Percentiles rank a stretch among this genome's conserved stretches.
Evolutionary conservation across 2,797 vertebrate genomes (phyloP).

Genomic region (Rhodeus uyekii): DNA sequence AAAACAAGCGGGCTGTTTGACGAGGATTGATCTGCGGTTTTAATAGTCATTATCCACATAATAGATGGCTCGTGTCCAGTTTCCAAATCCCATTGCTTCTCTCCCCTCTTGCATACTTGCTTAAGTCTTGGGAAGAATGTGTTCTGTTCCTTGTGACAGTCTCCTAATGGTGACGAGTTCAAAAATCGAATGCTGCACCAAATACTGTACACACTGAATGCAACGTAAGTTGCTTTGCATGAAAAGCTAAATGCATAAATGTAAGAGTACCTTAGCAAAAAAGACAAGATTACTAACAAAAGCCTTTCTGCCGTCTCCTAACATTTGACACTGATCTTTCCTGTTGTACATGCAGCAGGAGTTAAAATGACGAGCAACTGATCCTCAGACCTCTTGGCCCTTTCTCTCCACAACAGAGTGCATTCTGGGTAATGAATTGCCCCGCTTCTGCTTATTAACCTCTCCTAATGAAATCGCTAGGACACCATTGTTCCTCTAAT

Average conservation of each 20-base stretch:
- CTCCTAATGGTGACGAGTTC: not conserved
- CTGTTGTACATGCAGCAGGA: conserved; percentile 49
- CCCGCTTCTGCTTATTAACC: conserved; percentile 92
- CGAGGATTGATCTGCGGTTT: conserved; percentile 13
- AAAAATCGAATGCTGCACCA: not conserved
- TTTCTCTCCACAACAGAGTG: conserved; percentile 61
- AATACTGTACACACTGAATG: not conserved
- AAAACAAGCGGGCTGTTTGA: conserved; percentile 16
- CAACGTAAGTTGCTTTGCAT: not conserved
- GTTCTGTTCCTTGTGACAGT: not conserved
- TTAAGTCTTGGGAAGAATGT: not conserved
- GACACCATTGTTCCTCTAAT: conserved; percentile 91
- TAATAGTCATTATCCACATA: conserved; percentile 14
- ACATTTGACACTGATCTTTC: conserved; percentile 27
- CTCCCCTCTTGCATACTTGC: not conserved
- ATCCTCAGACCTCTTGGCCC: conserved; percentile 57
- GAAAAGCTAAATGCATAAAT: not conserved
- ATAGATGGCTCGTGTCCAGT: conserved; percentile 13
- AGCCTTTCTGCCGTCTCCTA: not conserved
- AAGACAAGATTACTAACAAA: not conserved
- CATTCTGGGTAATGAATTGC: conserved; percentile 75
- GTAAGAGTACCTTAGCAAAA: not conserved
- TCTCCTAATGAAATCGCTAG: conserved; percentile 94
- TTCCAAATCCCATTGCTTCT: conserved; percentile 9
- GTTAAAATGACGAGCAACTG: conserved; percentile 43